Base-by-base conservation (phyloP, 2,797 vertebrate genomes). In the Monodelphis domestica region DNA sequence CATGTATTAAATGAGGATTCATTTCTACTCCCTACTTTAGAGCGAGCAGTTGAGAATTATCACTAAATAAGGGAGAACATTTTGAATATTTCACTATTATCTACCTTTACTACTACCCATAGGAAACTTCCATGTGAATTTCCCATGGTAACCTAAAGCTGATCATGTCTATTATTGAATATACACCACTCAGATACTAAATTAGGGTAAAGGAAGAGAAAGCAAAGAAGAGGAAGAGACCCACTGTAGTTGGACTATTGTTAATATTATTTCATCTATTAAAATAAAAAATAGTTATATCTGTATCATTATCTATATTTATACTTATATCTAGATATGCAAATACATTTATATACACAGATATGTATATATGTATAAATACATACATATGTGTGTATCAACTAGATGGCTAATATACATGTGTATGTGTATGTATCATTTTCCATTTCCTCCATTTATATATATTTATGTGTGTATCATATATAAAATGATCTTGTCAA, bases 21-120 rank as follows among this genome's bases (percentile, higher is more conserved):
- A 84, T 56, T 92, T 91, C 90, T 94, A 5, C 52, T 91, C 56
- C 29, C 33, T 89, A 91, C 51, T 17, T 55, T 56, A 15, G 14
- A 54, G n/a, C 38, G 63, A 78, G 24, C 0, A 45, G n/a, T 24
- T 63, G 12, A 87, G 70, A 91, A 90, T 51, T 51, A 90, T 93
- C 54, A 53, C 78, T 94, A 88, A 90, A 33, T 90, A 21, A 89
- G 91, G 52, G 59, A n/a, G 90, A 70, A 89, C 29, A 90, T 87
- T 84, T 56, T 89, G 51, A 52, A 29, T 56, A 93, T 91, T 91
- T 70, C 45, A 17, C 21, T 78, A 24, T 45, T 38, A 78, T 26
- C 17, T 21, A 45, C 6, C 6, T 78, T 78, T 78, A 6, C 17
- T 24, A 9, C n/a, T 45, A 24, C 70, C 38, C 45, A 38, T 38